phyloP scores from a whole-genome alignment of 2,888 invertebrate genomes.

The Drosophila kambysellisi region DNA sequence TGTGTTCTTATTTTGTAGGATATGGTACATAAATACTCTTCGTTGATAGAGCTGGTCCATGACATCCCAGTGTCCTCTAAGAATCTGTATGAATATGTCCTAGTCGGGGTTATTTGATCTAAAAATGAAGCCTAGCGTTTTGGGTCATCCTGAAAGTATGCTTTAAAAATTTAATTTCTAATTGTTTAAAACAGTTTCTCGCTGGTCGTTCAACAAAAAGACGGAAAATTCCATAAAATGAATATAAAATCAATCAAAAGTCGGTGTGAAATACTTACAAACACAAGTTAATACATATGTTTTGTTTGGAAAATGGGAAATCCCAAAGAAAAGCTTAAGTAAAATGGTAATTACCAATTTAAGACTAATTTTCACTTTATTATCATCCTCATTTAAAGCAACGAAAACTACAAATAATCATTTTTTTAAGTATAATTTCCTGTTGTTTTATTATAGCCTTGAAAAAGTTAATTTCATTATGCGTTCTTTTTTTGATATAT shows the following conservation, averaged over 20 bases:
- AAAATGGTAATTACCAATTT: not conserved
- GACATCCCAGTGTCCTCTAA: not conserved
- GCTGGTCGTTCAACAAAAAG: not conserved
- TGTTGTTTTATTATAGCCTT: conserved; percentile 60
- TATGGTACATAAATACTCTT: not conserved
- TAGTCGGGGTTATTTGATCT: not conserved
- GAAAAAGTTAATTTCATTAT: conserved; percentile 56
- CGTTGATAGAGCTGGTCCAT: not conserved
- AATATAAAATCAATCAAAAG: not conserved
- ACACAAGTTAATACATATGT: not conserved
- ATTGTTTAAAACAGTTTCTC: not conserved
- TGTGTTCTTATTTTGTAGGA: not conserved
- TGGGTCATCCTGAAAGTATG: not conserved
- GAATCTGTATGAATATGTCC: not conserved
- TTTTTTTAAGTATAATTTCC: conserved; percentile 2
- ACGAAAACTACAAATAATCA: not conserved
- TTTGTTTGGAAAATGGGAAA: not conserved
- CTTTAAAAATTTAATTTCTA: not conserved
- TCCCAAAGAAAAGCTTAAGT: not conserved
- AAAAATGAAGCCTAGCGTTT: not conserved
- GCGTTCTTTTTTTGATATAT: conserved; percentile 61
- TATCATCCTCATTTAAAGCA: not conserved
- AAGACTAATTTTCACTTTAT: not conserved
- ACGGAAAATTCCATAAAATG: not conserved
- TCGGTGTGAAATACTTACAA: not conserved